Evolutionary conservation across 2,797 vertebrate genomes (phyloP), one percentile per base, ranked within the genome.

Genomic region (Ceryle rudis): DNA sequence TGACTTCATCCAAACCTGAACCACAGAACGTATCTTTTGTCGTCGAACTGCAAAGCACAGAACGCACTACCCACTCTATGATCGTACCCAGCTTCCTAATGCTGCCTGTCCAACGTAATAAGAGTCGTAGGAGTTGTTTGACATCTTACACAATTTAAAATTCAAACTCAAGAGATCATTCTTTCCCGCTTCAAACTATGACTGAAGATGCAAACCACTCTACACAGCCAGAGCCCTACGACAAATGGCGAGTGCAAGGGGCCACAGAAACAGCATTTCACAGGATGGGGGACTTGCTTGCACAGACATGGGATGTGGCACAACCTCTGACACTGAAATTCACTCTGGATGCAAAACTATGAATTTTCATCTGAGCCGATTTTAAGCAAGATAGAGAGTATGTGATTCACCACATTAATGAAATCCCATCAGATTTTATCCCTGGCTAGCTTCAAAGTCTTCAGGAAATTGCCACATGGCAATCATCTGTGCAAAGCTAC

Each of bases 201-300:
- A 72, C 9, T 82, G 16, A 17, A 86, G 31, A 78, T 20, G 9
- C 10, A 75, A 93, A 41, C 15, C 35, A n/a, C 6, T 69, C 11
- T n/a, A 21, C 3, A 7, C 25, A 62, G 20, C 13, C 70, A 49
- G 29, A 42, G 25, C 26, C 13, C 42, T 49, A 5, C 1, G 22
- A 52, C 20, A 89, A 60, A 61, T 1, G 2, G 39, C 0, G 44
- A 82, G 10, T 1, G 10, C 10, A 39, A 31, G 0, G 21, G 18
- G 33, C 20, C 21, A n/a, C 9, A 10, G 16, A 46, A 55, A 35
- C 0, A 51, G 23, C 26, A 22, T 37, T 66, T 29, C 57, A 54
- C 7, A 29, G 16, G 33, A 46, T 2, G 0, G 2, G 1, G 6
- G 23, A 23, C 71, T 72, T 11, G 14, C 54, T 49, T 16, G 2